phyloP scores from a whole-genome alignment of 1,140 invertebrate genomes.

The Drosophila punjabiensis region DNA sequence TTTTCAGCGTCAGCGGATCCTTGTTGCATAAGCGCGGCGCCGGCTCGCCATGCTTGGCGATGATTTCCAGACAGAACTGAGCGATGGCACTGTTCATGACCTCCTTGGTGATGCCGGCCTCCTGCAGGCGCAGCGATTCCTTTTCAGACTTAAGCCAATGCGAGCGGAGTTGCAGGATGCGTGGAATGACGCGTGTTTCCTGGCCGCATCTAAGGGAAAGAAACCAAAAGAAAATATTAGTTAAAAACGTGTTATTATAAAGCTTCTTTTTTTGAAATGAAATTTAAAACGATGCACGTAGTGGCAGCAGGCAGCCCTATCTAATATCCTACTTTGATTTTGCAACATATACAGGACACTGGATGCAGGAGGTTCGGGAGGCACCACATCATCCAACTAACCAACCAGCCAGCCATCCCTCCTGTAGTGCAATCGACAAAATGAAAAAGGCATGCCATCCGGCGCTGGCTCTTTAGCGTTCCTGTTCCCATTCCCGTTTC shows the following conservation, averaged over 20 bases:
- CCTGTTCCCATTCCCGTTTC: not conserved
- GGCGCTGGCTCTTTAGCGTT: slow-evolving; percentile 26
- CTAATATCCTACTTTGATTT: not conserved
- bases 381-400: not conserved
- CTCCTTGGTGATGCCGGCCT: slow-evolving; percentile 97
- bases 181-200: slow-evolving; percentile 98
- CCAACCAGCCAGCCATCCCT: not conserved
- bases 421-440: slow-evolving; percentile 53
- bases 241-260: not conserved
- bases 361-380: not conserved
- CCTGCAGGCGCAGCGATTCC: slow-evolving; percentile 94
- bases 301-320: not conserved
- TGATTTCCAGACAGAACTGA: slow-evolving; percentile 98
- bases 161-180: slow-evolving; percentile 95
- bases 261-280: not conserved
- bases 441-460: slow-evolving; percentile 40
- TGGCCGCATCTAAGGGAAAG: slow-evolving; percentile 93
- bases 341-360: slow-evolving; percentile 4
- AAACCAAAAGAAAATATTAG: slow-evolving; percentile 2
- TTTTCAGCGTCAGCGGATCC: slow-evolving; percentile 98
- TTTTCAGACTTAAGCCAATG: slow-evolving; percentile 97
- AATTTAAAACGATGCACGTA: not conserved
- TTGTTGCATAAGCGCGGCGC: slow-evolving; percentile 98
- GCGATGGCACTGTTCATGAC: slow-evolving; percentile 97
- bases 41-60: slow-evolving; percentile 97